phyloP scores from a whole-genome alignment of 2,888 invertebrate species.

The Acrocyrtus sp. region DNA sequence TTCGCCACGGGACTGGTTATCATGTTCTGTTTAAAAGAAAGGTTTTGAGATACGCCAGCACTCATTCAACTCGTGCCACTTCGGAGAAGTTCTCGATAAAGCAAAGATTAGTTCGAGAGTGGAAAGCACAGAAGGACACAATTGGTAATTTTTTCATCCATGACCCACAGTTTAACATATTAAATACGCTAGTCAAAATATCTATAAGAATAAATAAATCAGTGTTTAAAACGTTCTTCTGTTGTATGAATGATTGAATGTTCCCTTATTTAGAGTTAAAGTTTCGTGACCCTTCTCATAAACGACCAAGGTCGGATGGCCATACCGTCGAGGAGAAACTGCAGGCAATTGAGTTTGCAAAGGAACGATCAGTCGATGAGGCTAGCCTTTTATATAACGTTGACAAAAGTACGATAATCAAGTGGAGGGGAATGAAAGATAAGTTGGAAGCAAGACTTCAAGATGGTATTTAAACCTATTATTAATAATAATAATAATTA shows the following conservation, averaged over 20 bases:
- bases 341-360: conserved; percentile 22
- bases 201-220: too few species aligned
- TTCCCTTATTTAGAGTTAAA: too few species aligned
- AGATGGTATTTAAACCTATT: conserved; percentile 8
- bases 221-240: too few species aligned
- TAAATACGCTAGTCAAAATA: too few species aligned
- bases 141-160: too few species aligned
- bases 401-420: conserved; percentile 31
- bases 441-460: conserved; percentile 7
- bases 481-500: neutral
- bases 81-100: neutral
- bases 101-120: too few species aligned
- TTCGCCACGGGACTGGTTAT: neutral
- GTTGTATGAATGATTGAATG: too few species aligned
- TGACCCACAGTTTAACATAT: too few species aligned
- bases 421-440: conserved; percentile 38
- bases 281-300: too few species aligned
- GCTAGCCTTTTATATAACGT: conserved; percentile 34
- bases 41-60: neutral
- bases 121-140: too few species aligned
- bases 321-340: conserved; percentile 39
- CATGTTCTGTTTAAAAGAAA: neutral
- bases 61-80: neutral
- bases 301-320: conserved; percentile 20
- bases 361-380: conserved; percentile 25